phyloP scores from a whole-genome alignment of 2,797 vertebrate species.

The Diplodus sargus region DNA sequence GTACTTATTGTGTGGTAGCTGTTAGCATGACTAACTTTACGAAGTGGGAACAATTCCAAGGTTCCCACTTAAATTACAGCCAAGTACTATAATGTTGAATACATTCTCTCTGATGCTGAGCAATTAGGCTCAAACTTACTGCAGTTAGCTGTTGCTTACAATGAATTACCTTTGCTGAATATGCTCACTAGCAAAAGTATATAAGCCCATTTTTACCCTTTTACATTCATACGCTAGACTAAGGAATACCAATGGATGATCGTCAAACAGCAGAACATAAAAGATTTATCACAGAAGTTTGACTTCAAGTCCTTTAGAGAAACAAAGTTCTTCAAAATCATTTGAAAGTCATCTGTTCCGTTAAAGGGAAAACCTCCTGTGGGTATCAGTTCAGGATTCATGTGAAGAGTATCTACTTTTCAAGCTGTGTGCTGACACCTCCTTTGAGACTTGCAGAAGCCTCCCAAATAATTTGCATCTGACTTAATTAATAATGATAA shows the following conservation, averaged over 20 bases:
- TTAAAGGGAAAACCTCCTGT: neutral
- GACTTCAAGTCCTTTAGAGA: neutral
- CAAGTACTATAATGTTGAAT: neutral
- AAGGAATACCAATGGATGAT: too few species aligned
- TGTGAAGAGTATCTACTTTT: neutral
- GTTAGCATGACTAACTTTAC: too few species aligned
- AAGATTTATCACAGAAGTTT: neutral
- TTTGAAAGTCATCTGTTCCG: neutral
- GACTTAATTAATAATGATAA: conserved; percentile 6
- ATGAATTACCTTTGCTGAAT: neutral
- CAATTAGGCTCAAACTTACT: neutral
- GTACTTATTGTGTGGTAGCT: too few species aligned
- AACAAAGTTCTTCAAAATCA: neutral
- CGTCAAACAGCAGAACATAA: too few species aligned
- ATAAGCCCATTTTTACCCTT: too few species aligned
- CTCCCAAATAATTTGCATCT: neutral
- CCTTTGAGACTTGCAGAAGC: neutral
- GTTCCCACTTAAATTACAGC: neutral
- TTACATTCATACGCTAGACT: too few species aligned
- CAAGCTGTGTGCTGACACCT: neutral
- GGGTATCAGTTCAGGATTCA: neutral
- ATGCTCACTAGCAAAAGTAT: neutral
- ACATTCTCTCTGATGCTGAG: neutral
- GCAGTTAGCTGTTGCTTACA: too few species aligned
- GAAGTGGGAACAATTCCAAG: too few species aligned